These are phyloP conservation scores for Polypterus bichir DNA, from an alignment of 2,113 vertebrate species.

Conservation along the genomic window DNA sequence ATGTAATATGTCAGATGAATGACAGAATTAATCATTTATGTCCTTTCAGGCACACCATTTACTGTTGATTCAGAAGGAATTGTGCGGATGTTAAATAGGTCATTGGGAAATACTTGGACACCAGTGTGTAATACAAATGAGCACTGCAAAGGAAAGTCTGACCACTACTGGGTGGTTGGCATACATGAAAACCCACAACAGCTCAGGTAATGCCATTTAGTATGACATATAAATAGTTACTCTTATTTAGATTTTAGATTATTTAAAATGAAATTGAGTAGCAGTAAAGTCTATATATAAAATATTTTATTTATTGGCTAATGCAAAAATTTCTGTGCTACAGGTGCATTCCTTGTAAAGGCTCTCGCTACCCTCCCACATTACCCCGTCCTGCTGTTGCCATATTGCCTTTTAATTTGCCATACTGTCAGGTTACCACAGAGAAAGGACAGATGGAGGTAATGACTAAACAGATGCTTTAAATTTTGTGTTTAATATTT, in stretches of 20 bases:
- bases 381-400: conserved; percentile 82
- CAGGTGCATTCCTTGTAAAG: conserved; percentile 96
- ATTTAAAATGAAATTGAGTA: too few species aligned
- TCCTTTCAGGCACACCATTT: conserved; percentile 66
- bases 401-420: conserved; percentile 74
- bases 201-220: conserved; percentile 58
- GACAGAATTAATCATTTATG: conserved; percentile 2
- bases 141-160: conserved; percentile 80
- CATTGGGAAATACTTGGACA: conserved; percentile 70
- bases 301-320: neutral
- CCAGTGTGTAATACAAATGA: conserved; percentile 78
- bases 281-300: too few species aligned
- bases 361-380: conserved; percentile 80
- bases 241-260: too few species aligned
- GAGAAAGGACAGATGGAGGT: conserved; percentile 98
- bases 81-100: conserved; percentile 78
- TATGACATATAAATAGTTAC: too few species aligned
- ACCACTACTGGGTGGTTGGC: conserved; percentile 91
- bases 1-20: neutral
- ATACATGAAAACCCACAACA: conserved; percentile 87
- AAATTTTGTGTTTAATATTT: neutral
- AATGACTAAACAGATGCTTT: conserved; percentile 15
- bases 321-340: conserved; percentile 10
- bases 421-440: conserved; percentile 75
- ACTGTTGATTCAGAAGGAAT: conserved; percentile 75